Evolutionary conservation across 2,797 vertebrate genomes (phyloP), one percentile per base, ranked within the genome.

Genomic region (Myotis pilosus): DNA sequence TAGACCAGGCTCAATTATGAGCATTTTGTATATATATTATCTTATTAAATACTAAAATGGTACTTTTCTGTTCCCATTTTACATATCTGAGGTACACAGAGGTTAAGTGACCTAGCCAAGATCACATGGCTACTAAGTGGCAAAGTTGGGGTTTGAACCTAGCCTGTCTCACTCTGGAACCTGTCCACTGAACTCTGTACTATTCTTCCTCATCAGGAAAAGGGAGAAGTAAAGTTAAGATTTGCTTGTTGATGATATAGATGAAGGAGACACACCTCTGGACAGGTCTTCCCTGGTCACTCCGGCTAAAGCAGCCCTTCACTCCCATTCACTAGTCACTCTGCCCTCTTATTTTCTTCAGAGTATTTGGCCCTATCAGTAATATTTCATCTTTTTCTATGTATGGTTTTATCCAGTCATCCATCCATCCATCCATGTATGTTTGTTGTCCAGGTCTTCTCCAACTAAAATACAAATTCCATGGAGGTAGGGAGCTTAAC

Each of bases 301-400:
- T 91, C 23, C 57, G 92, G 23, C 71, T 66, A 15, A 80, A 68
- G 51, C 49, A 72, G 28, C 30, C 22, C 25, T 66, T 44, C 28
- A 69, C 3, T 25, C 66, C 49, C 7, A 22, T 55, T 41, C 33
- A 7, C n/a, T 41, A 68, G 53, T 44, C 57, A 64, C 17, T 92
- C 55, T 69, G 36, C 36, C 69, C 53, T 91, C 33, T 87, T 96
- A 64, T 85, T 91, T 95, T 83, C 62, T 64, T 92, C 71, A 81
- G 30, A 88, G 8, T 8, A 74, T 75, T 93, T 89, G 64, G 64
- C 11, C 72, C 33, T 83, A 62, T 92, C 41, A 68, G 33, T 89
- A 92, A 53, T 71, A 66, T 1, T 90, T 91, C 33, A 86, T 76
- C 10, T 90, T 91, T 64, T n/a, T 66, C 30, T 78, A 2, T 74